These are phyloP conservation scores for Thaumatotibia leucotreta DNA, from an alignment of 1,140 invertebrate species.

Conservation along the genomic window DNA sequence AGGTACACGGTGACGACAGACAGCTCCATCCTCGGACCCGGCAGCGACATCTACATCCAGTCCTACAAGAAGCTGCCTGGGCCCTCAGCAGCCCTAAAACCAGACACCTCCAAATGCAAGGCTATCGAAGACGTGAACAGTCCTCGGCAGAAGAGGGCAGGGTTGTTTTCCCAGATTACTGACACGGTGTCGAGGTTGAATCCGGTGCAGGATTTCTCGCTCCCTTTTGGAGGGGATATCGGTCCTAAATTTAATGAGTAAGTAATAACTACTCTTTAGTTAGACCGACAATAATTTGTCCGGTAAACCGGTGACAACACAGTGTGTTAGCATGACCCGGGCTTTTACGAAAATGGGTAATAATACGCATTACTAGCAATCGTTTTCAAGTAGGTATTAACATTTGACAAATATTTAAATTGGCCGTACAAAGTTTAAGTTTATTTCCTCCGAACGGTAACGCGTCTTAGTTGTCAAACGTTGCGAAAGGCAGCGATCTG, in stretches of 20 bases:
- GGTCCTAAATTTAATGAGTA: slow-evolving; percentile 36
- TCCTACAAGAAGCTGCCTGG: slow-evolving; percentile 32
- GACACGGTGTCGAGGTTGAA: not conserved
- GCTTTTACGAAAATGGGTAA: too few relatives aligned
- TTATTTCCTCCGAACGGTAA: too few relatives aligned
- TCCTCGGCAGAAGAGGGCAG: not conserved
- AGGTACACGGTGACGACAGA: slow-evolving; percentile 54
- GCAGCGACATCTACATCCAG: slow-evolving; percentile 50
- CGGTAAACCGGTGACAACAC: too few relatives aligned
- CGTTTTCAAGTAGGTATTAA: too few relatives aligned
- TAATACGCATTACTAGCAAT: too few relatives aligned
- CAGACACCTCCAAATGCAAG: not conserved
- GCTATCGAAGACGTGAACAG: not conserved
- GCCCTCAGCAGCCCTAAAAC: slow-evolving; percentile 25
- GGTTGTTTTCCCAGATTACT: not conserved
- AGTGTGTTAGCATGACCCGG: too few relatives aligned
- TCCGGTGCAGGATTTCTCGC: slow-evolving; percentile 37
- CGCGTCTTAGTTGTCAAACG: too few relatives aligned
- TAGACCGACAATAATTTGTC: slow-evolving; percentile 44
- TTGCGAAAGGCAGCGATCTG: too few relatives aligned
- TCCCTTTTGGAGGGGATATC: slow-evolving; percentile 37
- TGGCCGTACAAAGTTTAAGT: too few relatives aligned
- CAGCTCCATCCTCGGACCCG: slow-evolving; percentile 53
- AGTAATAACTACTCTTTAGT: too few relatives aligned
- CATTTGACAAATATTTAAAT: too few relatives aligned